A percentile compares a stretch with the other conserved stretches of the same genome.
phyloP scores from a whole-genome alignment of 1,140 invertebrate species.

The Listronotus bonariensis region DNA sequence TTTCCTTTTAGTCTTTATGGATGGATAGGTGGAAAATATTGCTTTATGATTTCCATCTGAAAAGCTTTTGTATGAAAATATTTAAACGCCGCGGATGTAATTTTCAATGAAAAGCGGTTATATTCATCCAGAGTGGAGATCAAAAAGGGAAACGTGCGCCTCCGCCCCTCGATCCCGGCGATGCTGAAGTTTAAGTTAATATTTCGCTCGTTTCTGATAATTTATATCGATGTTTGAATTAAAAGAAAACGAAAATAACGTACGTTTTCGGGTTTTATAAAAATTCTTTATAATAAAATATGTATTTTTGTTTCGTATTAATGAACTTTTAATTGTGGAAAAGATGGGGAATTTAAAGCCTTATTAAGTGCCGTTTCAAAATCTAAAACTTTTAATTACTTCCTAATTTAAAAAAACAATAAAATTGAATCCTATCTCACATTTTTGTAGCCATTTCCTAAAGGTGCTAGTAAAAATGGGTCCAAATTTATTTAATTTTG shows the following conservation, averaged over 20 bases:
- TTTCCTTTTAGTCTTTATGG: conserved; percentile 38
- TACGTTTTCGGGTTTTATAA: too few relatives aligned
- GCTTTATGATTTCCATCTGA: conserved; percentile 43
- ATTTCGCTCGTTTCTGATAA: conserved; percentile 33
- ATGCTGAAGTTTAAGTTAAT: conserved; percentile 24
- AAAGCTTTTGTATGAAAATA: conserved; percentile 45
- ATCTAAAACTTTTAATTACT: too few relatives aligned
- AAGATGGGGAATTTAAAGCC: too few relatives aligned
- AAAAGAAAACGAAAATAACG: conserved; percentile 19
- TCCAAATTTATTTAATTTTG: too few relatives aligned
- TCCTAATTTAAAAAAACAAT: too few relatives aligned
- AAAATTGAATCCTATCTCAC: too few relatives aligned
- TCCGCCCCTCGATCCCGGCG: conserved; percentile 1
- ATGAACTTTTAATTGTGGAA: too few relatives aligned
- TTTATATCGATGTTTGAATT: conserved; percentile 37
- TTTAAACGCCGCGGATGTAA: conserved; percentile 43
- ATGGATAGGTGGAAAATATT: conserved; percentile 42
- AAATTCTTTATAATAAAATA: too few relatives aligned
- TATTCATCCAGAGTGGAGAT: conserved; percentile 36
- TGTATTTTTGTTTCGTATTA: too few relatives aligned
- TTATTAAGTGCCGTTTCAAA: too few relatives aligned
- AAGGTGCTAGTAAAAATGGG: too few relatives aligned
- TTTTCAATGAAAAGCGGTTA: conserved; percentile 43
- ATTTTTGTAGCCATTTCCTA: too few relatives aligned
- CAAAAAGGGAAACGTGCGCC: conserved; percentile 38